A percentile compares a stretch with the other conserved stretches of the same genome.
Conservation (phyloP, 2,888 invertebrate genomes). For the Chymomyza amoena region DNA sequence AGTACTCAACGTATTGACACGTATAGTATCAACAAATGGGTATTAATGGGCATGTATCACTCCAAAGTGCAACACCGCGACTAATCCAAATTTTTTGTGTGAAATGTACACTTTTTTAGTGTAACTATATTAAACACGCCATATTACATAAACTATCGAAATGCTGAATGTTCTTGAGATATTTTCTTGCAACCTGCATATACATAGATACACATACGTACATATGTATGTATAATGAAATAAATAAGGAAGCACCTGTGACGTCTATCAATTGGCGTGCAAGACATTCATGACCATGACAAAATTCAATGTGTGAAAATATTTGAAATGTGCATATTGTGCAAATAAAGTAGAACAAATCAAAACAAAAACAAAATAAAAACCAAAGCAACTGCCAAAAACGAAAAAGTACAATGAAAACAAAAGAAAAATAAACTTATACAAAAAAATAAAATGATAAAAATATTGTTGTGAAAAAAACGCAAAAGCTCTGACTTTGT, state of each 20-base stretch:
- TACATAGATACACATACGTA: too few species aligned
- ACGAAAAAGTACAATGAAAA: not conserved
- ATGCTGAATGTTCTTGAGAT: not conserved
- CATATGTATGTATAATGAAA: not conserved
- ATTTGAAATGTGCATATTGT: not conserved
- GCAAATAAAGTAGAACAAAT: not conserved
- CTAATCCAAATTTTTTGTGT: too few species aligned
- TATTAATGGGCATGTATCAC: too few species aligned
- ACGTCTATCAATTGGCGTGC: not conserved
- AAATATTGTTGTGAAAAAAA: not conserved
- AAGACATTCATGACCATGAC: not conserved
- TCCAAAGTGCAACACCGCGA: too few species aligned
- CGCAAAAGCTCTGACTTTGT: not conserved
- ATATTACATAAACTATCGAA: too few species aligned
- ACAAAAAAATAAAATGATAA: not conserved
- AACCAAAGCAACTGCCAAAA: not conserved
- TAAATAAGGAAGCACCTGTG: constrained; percentile 1
- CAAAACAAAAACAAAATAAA: not conserved
- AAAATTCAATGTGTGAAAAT: not conserved
- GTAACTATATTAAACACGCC: too few species aligned
- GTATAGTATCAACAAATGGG: too few species aligned
- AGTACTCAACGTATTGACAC: too few species aligned
- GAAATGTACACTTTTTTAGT: too few species aligned
- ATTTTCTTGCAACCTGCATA: not conserved
- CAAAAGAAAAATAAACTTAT: not conserved